These are phyloP conservation scores for Alloscopus bannaensis DNA, from an alignment of 2,888 invertebrate species.

Conservation along the genomic window DNA sequence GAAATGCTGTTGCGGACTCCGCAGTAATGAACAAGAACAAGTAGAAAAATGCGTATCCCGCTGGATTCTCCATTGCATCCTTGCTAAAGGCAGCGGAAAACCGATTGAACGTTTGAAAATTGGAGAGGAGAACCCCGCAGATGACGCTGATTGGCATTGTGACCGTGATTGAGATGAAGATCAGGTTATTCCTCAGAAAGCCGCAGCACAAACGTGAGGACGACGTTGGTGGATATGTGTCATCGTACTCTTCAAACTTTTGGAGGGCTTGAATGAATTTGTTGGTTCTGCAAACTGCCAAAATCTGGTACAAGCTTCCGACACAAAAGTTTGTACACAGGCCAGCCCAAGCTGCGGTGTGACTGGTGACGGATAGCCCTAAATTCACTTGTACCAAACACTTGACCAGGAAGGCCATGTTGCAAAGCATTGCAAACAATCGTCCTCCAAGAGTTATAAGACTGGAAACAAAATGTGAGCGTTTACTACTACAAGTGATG, in stretches of 20 bases:
- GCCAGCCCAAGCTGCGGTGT: background rate
- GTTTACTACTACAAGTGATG: background rate
- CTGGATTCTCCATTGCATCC: background rate
- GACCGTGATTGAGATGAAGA: constrained; percentile 4
- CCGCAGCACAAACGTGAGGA: background rate
- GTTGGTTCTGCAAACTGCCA: background rate
- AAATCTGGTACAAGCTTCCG: constrained; percentile 20
- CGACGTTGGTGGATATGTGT: background rate
- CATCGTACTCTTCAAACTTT: constrained; percentile 35
- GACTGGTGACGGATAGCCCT: background rate
- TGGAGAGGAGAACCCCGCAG: background rate
- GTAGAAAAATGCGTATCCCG: background rate
- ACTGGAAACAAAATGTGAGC: too few species aligned
- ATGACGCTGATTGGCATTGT: background rate
- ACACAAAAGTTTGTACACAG: constrained; percentile 15
- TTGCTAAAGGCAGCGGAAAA: background rate
- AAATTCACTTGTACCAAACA: background rate
- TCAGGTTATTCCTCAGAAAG: constrained; percentile 9
- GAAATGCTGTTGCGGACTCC: constrained; percentile 21
- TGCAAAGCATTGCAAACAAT: too few species aligned
- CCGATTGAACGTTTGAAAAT: background rate
- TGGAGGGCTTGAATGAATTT: constrained; percentile 16
- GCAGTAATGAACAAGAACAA: background rate
- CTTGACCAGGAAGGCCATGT: background rate
- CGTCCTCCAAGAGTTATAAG: too few species aligned